Conservation (phyloP, 37 sponge, comb jelly and placozoan genomes). For the Cladorhizidae sp. region DNA sequence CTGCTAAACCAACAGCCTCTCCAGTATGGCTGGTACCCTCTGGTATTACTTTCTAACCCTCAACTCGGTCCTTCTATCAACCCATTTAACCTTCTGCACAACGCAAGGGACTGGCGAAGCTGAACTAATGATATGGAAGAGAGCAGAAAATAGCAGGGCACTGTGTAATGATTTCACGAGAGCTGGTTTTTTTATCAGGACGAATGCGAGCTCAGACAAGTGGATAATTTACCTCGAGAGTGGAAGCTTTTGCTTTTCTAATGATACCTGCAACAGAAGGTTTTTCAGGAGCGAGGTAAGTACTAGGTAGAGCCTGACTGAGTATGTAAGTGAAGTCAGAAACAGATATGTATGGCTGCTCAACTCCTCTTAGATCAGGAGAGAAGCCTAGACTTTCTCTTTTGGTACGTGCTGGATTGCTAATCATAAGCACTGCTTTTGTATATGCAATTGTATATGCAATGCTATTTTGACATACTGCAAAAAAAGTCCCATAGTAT, state of each 20-base stretch:
- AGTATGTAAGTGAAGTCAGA: not conserved
- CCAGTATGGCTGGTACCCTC: too few relatives aligned
- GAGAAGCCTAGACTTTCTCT: too few relatives aligned
- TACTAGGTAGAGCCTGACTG: not conserved
- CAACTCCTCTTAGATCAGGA: too few relatives aligned
- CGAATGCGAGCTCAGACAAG: constrained; percentile 5
- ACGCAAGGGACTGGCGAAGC: too few relatives aligned
- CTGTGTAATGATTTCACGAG: constrained; percentile 78
- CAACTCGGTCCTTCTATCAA: too few relatives aligned
- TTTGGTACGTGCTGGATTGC: too few relatives aligned
- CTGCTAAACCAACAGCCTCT: too few relatives aligned
- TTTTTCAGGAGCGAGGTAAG: constrained; percentile 28
- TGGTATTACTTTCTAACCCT: too few relatives aligned
- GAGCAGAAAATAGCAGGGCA: constrained; percentile 22
- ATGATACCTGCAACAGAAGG: constrained; percentile 64
- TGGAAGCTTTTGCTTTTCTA: constrained; percentile 72
- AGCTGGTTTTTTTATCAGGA: constrained; percentile 67
- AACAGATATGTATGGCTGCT: not conserved
- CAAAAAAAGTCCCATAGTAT: too few relatives aligned
- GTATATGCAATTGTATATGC: not conserved
- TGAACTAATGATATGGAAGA: constrained; percentile 33
- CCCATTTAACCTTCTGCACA: too few relatives aligned
- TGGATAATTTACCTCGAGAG: constrained; percentile 90
- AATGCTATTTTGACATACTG: too few relatives aligned
- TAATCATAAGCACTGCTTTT: too few relatives aligned